Percentiles rank a stretch among this genome's conserved stretches.
phyloP scores from a whole-genome alignment of 2,797 vertebrate genomes.

The Pseudochirops corinnae region DNA sequence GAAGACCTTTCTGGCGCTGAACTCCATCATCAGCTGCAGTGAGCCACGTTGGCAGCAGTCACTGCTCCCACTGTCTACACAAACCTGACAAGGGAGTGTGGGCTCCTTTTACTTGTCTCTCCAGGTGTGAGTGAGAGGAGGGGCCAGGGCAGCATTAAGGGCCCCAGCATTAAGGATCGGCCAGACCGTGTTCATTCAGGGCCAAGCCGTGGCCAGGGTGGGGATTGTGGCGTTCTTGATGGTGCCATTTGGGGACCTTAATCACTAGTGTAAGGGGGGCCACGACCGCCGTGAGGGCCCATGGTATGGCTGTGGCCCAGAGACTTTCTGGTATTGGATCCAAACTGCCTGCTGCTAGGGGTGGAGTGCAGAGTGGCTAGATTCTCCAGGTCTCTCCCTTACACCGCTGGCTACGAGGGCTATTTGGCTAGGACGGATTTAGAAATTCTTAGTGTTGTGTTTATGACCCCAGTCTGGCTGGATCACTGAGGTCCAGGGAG shows the following conservation, averaged over 20 bases:
- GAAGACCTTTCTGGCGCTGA: not conserved
- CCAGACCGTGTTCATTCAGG: accelerated
- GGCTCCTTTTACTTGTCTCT: not conserved
- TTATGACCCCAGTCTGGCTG: not conserved
- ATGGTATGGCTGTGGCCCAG: not conserved
- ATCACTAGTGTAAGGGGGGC: not conserved
- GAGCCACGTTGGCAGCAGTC: not conserved
- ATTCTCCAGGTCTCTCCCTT: not conserved
- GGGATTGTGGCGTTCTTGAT: accelerated
- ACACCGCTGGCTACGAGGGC: not conserved
- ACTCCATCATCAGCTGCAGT: not conserved
- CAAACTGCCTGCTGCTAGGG: no score
- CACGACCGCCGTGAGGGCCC: not conserved
- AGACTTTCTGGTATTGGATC: not conserved
- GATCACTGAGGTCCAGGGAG: no score
- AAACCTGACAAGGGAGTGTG: not conserved
- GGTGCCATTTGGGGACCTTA: accelerated
- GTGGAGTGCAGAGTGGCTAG: no score
- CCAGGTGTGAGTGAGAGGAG: not conserved
- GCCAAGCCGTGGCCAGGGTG: accelerated
- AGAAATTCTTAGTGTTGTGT: not conserved
- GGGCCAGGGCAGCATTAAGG: accelerated
- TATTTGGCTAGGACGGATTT: not conserved
- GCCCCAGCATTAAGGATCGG: no score
- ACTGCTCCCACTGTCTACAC: not conserved